Evolutionary conservation across 2,797 vertebrate species (phyloP), one percentile per base, ranked within the genome.

Genomic region (Tarsius wallacei): DNA sequence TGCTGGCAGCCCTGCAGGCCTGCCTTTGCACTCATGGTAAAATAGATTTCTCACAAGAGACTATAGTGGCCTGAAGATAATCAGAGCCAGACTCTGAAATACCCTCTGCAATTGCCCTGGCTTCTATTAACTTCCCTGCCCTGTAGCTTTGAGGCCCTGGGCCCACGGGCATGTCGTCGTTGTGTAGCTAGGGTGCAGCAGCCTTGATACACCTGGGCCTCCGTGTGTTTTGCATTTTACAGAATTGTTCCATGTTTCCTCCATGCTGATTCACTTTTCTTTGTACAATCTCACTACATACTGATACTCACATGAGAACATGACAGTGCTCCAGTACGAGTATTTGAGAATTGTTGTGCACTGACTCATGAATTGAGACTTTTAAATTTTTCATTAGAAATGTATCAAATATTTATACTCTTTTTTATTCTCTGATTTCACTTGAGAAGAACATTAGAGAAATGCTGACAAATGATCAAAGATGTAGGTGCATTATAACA

Each of bases 331-430:
- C 28, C 28, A 19, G 10, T 4, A 7, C 7, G 47, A 71, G 51
- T 51, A 42, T 66, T 64, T 87, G 80, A 96, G 47, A 94, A 77
- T 49, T 85, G 33, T 57, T 26, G 26, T 26, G n/a, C 51, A 13
- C 28, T 47, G 47, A 80, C 68, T 93, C 31, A 15, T 19, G 70
- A 93, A 70, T 87, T 70, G 42, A 81, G 49, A 36, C 66, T 80
- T 93, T 91, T 16, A 61, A 81, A 64, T 87, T 80, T 89, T 96
- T 96, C 31, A 53, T 90, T 83, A 86, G 68, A 61, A 26, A 68
- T 59, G 5, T 66, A 87, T 63, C 47, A 86, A 16, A 71, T 55
- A 70, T 51, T 83, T 49, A 53, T 1, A 42, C 42, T 42, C 42
- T 82, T 11, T 70, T 82, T 93, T 59, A 81, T n/a, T 64, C 1